Conservation (phyloP, 1,140 invertebrate genomes). For the Drosophila subobscura region DNA sequence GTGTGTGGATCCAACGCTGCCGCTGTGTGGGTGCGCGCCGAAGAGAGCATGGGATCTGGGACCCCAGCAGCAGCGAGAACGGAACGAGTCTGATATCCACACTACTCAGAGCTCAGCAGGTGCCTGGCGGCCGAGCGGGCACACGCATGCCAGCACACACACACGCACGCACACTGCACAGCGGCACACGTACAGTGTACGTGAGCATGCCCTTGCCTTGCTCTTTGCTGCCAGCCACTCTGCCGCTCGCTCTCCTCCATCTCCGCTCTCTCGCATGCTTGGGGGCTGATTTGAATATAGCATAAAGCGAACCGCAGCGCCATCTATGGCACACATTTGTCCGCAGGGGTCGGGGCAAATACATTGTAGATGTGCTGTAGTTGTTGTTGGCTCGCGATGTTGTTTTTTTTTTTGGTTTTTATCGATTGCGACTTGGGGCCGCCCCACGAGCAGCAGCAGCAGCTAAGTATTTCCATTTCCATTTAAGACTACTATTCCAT, state of each 20-base stretch:
- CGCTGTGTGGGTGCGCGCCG: constrained; percentile 5
- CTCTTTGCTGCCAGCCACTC: constrained; percentile 10
- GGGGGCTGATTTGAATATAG: constrained; percentile 76
- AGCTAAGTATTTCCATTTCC: not conserved
- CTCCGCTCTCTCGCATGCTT: constrained; percentile 27
- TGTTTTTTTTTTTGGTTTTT: constrained; percentile 47
- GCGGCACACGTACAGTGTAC: constrained; percentile 42
- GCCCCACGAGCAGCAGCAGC: not conserved
- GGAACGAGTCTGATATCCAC: constrained; percentile 12
- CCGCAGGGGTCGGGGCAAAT: constrained; percentile 22
- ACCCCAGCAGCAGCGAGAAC: constrained; percentile 25
- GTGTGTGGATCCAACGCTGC: constrained; percentile 38
- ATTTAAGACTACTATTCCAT: constrained; percentile 4
- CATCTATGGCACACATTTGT: constrained; percentile 73
- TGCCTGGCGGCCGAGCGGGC: constrained; percentile 30
- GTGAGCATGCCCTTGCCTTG: constrained; percentile 27
- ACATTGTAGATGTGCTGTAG: constrained; percentile 49
- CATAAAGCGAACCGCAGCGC: constrained; percentile 55
- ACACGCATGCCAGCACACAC: constrained; percentile 18
- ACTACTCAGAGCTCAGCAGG: constrained; percentile 52
- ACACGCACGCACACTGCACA: constrained; percentile 43
- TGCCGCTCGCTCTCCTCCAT: constrained; percentile 22
- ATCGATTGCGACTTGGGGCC: constrained; percentile 34
- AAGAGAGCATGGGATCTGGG: constrained; percentile 32
- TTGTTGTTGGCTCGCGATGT: constrained; percentile 34